phyloP scores from a whole-genome alignment of 2,888 invertebrate species.

The Campoplex nolae region DNA sequence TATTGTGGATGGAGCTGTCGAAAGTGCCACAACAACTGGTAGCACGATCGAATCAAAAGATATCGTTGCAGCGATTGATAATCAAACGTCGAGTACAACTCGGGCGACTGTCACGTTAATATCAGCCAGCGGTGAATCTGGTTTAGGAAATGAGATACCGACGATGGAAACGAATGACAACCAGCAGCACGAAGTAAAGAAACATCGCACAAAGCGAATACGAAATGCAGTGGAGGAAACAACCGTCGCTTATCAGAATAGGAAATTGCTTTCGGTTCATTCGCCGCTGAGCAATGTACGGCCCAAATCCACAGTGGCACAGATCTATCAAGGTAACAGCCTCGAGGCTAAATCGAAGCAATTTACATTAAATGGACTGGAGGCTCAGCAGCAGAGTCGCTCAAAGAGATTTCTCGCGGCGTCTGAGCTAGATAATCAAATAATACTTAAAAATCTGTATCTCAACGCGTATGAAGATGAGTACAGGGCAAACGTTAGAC shows the following conservation, averaged over 20 bases:
- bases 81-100: constrained; percentile 59
- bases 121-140: constrained; percentile 68
- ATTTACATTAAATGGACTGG: constrained; percentile 76
- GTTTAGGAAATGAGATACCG: constrained; percentile 81
- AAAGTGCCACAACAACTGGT: constrained; percentile 54
- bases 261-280: constrained; percentile 78
- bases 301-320: constrained; percentile 56
- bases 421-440: constrained; percentile 82
- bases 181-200: constrained; percentile 76
- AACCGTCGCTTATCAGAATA: constrained; percentile 67
- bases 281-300: constrained; percentile 72
- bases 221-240: constrained; percentile 77
- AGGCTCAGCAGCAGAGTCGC: constrained; percentile 80
- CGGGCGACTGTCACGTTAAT: constrained; percentile 57
- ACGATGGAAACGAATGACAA: constrained; percentile 68
- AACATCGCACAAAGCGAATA: constrained; percentile 82
- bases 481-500: constrained; percentile 82
- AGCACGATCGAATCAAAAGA: constrained; percentile 48
- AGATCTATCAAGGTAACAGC: constrained; percentile 56
- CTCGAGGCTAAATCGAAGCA: constrained; percentile 70
- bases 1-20: constrained; percentile 45
- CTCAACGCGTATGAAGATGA: constrained; percentile 82
- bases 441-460: constrained; percentile 82
- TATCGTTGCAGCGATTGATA: constrained; percentile 47
- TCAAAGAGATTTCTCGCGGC: constrained; percentile 79